Conservation (phyloP, 2,113 vertebrate species). For the Sinocyclocheilus rhinocerous region DNA sequence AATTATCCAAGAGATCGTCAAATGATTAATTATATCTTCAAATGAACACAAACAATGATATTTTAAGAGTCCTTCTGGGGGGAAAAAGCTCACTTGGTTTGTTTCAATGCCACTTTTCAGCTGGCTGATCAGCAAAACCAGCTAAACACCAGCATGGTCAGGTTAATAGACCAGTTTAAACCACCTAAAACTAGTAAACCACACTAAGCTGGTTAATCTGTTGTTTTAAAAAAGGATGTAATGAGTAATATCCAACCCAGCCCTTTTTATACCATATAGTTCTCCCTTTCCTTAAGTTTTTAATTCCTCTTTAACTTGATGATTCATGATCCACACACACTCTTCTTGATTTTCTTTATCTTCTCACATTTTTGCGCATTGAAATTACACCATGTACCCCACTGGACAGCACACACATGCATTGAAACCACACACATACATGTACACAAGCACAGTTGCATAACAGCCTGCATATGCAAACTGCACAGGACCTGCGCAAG, state of each 20-base stretch:
- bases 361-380: slow-evolving; percentile 1
- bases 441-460: background rate
- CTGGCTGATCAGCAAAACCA: background rate
- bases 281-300: slow-evolving; percentile 2
- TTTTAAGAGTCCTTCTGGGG: background rate
- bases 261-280: background rate
- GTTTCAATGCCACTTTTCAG: background rate
- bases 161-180: background rate
- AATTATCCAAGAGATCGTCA: background rate
- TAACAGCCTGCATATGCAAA: background rate
- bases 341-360: slow-evolving; percentile 3
- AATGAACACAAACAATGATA: background rate
- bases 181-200: background rate
- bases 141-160: background rate
- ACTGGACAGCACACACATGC: background rate
- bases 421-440: background rate
- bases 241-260: slow-evolving; percentile 11
- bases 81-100: background rate
- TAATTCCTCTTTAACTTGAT: background rate
- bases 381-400: slow-evolving; percentile 16
- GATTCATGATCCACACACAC: background rate
- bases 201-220: background rate
- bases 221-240: background rate
- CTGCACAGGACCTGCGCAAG: background rate
- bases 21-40: background rate